Conservation (phyloP, 2,797 vertebrate species). For the Oceanodroma leucorhoa region DNA sequence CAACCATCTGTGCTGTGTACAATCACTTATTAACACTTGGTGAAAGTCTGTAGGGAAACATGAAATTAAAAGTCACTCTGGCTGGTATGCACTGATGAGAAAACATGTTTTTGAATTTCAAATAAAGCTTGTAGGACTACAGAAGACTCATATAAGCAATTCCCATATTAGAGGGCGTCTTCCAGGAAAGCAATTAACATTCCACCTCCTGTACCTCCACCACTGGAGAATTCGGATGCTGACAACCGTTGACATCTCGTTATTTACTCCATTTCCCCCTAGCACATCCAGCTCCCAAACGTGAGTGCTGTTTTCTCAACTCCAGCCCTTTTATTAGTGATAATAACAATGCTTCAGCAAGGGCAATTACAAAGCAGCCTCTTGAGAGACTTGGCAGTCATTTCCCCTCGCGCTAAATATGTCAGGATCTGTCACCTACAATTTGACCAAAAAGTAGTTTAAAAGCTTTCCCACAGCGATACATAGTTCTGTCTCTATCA, state of each 20-base stretch:
- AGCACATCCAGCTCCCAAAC: not conserved
- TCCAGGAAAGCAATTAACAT: constrained; percentile 55
- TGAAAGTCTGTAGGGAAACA: not conserved
- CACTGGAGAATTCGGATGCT: not conserved
- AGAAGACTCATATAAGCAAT: not conserved
- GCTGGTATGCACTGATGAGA: not conserved
- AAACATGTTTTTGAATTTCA: constrained; percentile 22
- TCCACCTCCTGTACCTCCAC: not conserved
- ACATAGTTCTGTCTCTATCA: not conserved
- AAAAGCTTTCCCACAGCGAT: not conserved
- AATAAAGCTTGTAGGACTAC: not conserved
- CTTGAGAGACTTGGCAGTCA: not conserved
- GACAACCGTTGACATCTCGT: constrained; percentile 1
- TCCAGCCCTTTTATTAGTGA: constrained; percentile 18
- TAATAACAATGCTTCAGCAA: not conserved
- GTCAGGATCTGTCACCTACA: not conserved
- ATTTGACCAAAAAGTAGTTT: not conserved
- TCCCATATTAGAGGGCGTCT: not conserved
- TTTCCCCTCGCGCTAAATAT: not conserved
- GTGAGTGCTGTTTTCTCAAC: not conserved
- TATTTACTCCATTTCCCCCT: not conserved
- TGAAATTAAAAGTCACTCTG: constrained; percentile 23
- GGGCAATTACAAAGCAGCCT: constrained; percentile 31
- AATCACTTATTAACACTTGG: not conserved
- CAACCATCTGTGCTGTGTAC: not conserved